Evolutionary conservation across 2,113 vertebrate species (phyloP), one percentile per base, ranked within the genome.

Genomic region (Martes martes): DNA sequence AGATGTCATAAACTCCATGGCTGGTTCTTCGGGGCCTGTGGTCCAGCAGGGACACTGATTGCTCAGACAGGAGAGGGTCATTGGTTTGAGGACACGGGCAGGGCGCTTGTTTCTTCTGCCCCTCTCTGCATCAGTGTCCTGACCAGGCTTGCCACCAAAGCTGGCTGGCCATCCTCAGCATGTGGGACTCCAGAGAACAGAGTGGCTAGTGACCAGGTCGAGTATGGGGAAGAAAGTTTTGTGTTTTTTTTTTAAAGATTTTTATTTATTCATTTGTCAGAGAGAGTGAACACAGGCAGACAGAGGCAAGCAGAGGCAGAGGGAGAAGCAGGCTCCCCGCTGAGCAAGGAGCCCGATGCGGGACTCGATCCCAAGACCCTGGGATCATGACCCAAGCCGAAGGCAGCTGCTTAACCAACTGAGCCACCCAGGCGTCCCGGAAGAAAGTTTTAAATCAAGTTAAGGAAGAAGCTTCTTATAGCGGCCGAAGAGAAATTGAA

Each of bases 51-150:
- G 42, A 61, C 42, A 61, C 4, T 28, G 6, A 36, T 16, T 13
- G 21, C 61, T 69, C 45, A 50, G 42, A 36, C 10, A 65, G 52
- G 42, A 74, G 23, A 26, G 23, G 50, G 28, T 21, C 24, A 50
- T 10, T 0, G 0, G 36, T 33, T 42, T 50, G 19, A 6, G 31
- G 10, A 65, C 55, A 52, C 4, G 9, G 28, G 8, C 18, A 50
- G 9, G 23, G 36, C n/a, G 1, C 2, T 28, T 47, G 3, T 55
- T 31, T 52, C 71, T 95, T 76, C 36, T 52, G 33, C 36, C 24
- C 28, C 16, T 42, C 33, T 7, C 16, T 31, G n/a, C 26, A 10
- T n/a, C 45, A 18, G 57, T 0, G 5, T 31, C 26, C 73, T 39
- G 36, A 55, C 15, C 59, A 69, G 0, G 4, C 21, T 33, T 26